These are phyloP conservation scores for Zygothrica quintamaculata DNA, from an alignment of 2,888 invertebrate genomes.

Conservation along the genomic window DNA sequence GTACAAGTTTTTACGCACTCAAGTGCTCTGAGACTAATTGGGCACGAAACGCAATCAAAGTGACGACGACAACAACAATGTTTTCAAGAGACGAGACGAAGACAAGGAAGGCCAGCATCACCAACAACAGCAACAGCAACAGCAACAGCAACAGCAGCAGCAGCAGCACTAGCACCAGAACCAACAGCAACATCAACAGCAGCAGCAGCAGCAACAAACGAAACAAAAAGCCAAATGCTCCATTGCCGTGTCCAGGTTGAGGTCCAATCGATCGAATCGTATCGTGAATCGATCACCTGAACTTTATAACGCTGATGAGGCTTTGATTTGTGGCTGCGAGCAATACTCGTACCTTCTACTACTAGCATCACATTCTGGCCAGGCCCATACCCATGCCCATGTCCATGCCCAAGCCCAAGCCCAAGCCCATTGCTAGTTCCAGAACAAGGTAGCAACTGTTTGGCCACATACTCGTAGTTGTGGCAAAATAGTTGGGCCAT, in stretches of 20 bases:
- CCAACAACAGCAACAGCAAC: conserved; percentile 8
- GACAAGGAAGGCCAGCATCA: no score
- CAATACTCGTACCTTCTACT: conserved; percentile 21
- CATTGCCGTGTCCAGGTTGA: conserved; percentile 5
- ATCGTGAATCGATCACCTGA: conserved; percentile 74
- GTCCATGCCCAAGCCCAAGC: conserved; percentile 7
- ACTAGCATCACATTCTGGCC: conserved; percentile 26
- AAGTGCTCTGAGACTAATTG: conserved; percentile 84
- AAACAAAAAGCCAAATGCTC: conserved; percentile 6
- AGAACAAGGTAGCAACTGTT: conserved; percentile 21
- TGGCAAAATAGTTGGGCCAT: conserved; percentile 77
- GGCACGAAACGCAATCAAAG: conserved; percentile 83
- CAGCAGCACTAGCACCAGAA: conserved; percentile 12
- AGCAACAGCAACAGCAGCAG: conserved; percentile 13
- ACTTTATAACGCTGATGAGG: conserved; percentile 77
- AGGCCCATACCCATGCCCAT: conserved; percentile 9
- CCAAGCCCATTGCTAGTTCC: conserved; percentile 7
- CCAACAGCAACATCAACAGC: conserved; percentile 8
- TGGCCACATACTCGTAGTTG: conserved; percentile 35
- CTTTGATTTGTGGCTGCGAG: conserved; percentile 69
- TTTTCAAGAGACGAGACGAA: conserved; percentile 12
- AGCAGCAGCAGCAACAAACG: conserved; percentile 6
- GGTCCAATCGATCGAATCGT: conserved; percentile 48
- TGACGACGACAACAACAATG: conserved; percentile 71
- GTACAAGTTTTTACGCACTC: conserved; percentile 84